phyloP scores from a whole-genome alignment of 2,888 invertebrate species.

The Drosophila parthenogenetica region DNA sequence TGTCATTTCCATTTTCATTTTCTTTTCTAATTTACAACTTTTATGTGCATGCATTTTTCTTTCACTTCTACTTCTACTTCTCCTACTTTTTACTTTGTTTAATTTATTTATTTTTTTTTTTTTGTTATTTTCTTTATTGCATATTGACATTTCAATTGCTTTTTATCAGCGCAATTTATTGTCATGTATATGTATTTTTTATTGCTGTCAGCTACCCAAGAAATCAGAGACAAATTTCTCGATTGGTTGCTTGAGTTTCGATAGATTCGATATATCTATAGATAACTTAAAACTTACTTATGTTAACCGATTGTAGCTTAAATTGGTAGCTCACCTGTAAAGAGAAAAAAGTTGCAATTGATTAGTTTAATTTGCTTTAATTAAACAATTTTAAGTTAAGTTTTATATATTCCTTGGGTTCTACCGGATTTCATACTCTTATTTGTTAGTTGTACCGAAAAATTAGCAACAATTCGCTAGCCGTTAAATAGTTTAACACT shows the following conservation, averaged over 20 bases:
- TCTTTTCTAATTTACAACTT: constrained; percentile 35
- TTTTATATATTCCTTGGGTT: not conserved
- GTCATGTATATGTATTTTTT: constrained; percentile 31
- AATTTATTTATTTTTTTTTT: constrained; percentile 7
- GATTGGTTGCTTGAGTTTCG: constrained; percentile 37
- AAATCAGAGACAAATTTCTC: constrained; percentile 4
- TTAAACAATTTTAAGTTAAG: constrained; percentile 3
- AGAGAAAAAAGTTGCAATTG: constrained; percentile 10
- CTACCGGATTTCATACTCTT: constrained; percentile 33
- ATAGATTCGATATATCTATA: not conserved
- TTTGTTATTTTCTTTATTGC: constrained; percentile 34
- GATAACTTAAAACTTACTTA: constrained; percentile 9
- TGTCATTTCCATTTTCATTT: constrained; percentile 16
- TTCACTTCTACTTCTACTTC: constrained; percentile 34
- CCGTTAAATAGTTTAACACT: constrained; percentile 22
- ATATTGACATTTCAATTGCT: constrained; percentile 67
- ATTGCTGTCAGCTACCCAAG: constrained; percentile 16
- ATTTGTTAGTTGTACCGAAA: constrained; percentile 4
- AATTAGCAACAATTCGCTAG: constrained; percentile 56
- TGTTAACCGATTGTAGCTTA: too few relatives aligned
- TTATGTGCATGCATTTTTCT: constrained; percentile 52
- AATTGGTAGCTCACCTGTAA: constrained; percentile 74
- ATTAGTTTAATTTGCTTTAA: constrained; percentile 19
- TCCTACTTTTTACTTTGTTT: constrained; percentile 2
- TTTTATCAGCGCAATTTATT: constrained; percentile 63